Base-by-base conservation (phyloP, 2,797 vertebrate genomes). In the Poeciliopsis paucimaculata region DNA sequence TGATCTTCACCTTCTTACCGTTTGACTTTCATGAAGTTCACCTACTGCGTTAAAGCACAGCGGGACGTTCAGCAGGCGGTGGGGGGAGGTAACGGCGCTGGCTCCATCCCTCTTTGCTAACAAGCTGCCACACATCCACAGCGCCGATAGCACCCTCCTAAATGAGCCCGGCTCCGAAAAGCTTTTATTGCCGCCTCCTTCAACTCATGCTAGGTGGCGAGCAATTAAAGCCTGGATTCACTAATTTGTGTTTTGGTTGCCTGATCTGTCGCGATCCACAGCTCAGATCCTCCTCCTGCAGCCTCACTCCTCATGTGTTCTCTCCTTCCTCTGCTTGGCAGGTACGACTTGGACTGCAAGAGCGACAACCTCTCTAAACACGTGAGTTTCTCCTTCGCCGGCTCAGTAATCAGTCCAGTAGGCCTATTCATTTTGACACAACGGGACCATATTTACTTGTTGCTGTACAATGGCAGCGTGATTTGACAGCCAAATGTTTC, bases 351-450 rank as follows among this genome's bases (percentile, higher is more conserved):
- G 18, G 95, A 96, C 93, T 95, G 94, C 83, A 96, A 96, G 92
- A 96, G 96, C 72, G 94, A 96, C 90, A 96, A 96, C 90, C 94
- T 96, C 85, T 96, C 95, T 4, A 96, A 96, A 93, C 96, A 96
- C 55, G 96, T 96, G 89, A 96, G 95, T 95, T 82, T 76, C 66
- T 78, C 77, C 79, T 84, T 87, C 74, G 78, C 79, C 75, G 82
- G 72, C 64, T 80, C 62, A 75, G 72, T 73, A 85, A 88, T 92
- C 90, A 88, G 71, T 31, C 62, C 8, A 45, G 43, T 79, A n/a
- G n/a, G n/a, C n/a, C n/a, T n/a, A 88, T 89, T 91, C 73, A 89
- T 71, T 75, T 77, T 31, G 51, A 55, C 73, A 73, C 73, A 36
- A 80, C 16, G 53, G 18, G 60, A 72, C 68, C 60, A 53, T 78